Conservation (phyloP, 2,797 vertebrate species). For the Xiphorhynchus erythropygius region DNA sequence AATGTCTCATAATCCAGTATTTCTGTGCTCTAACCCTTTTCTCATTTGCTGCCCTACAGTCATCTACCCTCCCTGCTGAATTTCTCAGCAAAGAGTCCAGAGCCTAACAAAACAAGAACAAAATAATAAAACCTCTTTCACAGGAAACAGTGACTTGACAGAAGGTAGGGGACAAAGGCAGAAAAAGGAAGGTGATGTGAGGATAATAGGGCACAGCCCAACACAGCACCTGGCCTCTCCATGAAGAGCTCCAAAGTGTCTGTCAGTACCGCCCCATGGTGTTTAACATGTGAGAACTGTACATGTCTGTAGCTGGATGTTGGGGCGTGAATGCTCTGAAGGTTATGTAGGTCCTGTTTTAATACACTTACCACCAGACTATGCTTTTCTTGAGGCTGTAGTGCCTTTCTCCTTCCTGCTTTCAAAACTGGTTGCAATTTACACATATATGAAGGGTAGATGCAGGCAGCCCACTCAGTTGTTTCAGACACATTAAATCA, state of each 20-base stretch:
- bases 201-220: background rate
- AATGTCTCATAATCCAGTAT: background rate
- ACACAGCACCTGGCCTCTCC: background rate
- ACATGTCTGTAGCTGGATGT: background rate
- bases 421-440: background rate
- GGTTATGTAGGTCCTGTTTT: background rate
- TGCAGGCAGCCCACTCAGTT: background rate
- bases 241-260: background rate
- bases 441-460: background rate
- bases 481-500: background rate
- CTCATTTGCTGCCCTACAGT: background rate
- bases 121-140: background rate
- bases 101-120: background rate
- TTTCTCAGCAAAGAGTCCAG: background rate
- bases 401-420: background rate
- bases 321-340: background rate
- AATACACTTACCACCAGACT: background rate
- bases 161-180: background rate
- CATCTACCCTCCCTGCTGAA: background rate
- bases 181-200: background rate
- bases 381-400: background rate
- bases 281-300: background rate
- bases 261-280: background rate
- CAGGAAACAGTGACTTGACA: background rate
- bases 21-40: background rate